Base-by-base conservation (phyloP, 1,140 invertebrate species). In the Harpegnathos saltator region DNA sequence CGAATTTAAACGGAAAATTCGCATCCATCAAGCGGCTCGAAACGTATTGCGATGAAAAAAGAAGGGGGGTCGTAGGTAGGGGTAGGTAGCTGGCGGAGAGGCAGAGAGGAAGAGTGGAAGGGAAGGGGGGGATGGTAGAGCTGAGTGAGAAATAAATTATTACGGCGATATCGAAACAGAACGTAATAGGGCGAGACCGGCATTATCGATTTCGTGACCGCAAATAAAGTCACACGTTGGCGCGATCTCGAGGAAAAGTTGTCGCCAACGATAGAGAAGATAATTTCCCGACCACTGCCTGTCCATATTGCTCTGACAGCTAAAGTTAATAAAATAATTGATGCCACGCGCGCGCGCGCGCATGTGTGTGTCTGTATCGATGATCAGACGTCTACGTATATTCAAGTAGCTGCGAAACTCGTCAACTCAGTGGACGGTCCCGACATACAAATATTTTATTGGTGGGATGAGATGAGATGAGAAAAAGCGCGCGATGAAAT, bases 21-120 rank as follows among this genome's bases (percentile, higher is more conserved):
- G 52, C 63, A 78, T 68, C 33, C 65, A n/a, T 81, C 59, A 74
- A 75, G 19, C 74, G 48, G 75, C 83, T 89, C 75, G 65, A 81
- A 77, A 24, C 12, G 33, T 24, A 29, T 52, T n/a, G n/a, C 24
- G 54, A 59, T 48, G 59, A 87, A 71, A 71, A 68, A 73, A 14
- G n/a, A 65, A 11, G n/a, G 12, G 14, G 17, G 29, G 29, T n/a
- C n/a, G n/a, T n/a, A n/a, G n/a, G n/a, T n/a, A 24, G 14, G 22
- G 3, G 22, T 5, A 33, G 5, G 38, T n/a, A 12, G 26, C 17
- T 54, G 50, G 58, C n/a, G 56, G 73, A 48, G 15, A 15, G n/a
- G 44, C 48, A 61, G 74, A 69, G 33, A 24, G 52, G 61, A 22
- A 14, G 22, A 3, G 19, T n/a, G n/a, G n/a, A 50, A 17, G 26